Evolutionary conservation across 2,888 invertebrate genomes (phyloP), one percentile per base, ranked within the genome.

Genomic region (Drosophila nr. medialis): DNA sequence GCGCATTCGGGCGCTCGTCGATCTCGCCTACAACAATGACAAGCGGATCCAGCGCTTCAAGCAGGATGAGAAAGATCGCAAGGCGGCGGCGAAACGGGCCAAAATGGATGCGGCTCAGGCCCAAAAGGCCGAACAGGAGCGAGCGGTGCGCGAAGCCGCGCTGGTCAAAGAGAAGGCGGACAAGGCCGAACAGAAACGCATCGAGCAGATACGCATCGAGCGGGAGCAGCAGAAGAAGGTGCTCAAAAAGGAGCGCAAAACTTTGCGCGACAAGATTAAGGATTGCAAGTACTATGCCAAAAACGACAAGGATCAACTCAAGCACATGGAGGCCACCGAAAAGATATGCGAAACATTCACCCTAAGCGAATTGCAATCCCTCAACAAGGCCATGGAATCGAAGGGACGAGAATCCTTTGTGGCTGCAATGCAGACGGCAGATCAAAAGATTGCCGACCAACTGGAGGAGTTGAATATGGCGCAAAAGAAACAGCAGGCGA

Each of bases 11-110:
- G 95, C 95, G 53, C 94, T 99, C 63, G 98, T 99, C 58, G 99
- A 99, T 91, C 94, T 97, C 92, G 98, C 99, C 0, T 99, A 99
- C 92, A 95, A 96, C 79, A 95, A 96, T 91, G 99, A 99, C 94
- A 99, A 99, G 0, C 94, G 99, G 83, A 98, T 99, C 90, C 95
- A 95, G 65, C 95, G 96, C 84, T 99, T 99, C 93, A 98, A 98
- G 90, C 98, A 98, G 85, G 98, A 98, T 64, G 99, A 99, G 80
- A 98, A 97, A 90, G 97, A 98, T 82, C 96, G 95, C 81, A 99
- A 98, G 92, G 93, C 96, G 58, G 98, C 98, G 6, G 96, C 96
- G 2, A 99, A 99, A 92, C 94, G 96, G 81, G 99, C 99, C 0
- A 96, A 96, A 93, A 96, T 96, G 94, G 95, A 97, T 93, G 96